Base-by-base conservation (phyloP, 2,888 invertebrate species). In the Sthenelais limicola region DNA sequence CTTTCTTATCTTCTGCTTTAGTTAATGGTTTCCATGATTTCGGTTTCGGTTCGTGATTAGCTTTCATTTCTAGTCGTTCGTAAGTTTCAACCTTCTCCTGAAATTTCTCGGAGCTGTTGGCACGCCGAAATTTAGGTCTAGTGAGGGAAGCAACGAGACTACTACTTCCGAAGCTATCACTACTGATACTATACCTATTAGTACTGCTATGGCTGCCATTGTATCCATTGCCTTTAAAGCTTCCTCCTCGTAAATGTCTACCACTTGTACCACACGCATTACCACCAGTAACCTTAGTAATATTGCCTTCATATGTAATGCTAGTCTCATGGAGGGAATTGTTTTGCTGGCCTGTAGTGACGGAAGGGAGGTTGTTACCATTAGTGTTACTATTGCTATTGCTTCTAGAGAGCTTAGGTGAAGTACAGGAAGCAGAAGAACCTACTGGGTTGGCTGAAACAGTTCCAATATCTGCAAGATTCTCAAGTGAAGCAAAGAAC, bases 401-500 rank as follows among this genome's bases (percentile, higher is more conserved):
- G 47, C 48, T 12, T 15, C 21, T 49, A 1, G 48, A 9, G 38
- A 47, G 21, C 18, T 35, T 66, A 32, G 52, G 28, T 3, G 38
- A 38, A 62, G 12, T 24, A n/a, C 38, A 26, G 9, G 62, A 5
- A 1, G 43, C 43, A 1, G 62, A 62, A 24, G 62, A 26, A 4
- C 62, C 62, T 21, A 43, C 35, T 2, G 62, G 62, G 26, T 38
- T 69, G 3, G 49, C 48, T 3, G 48, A 49, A n/a, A 49, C 43
- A 15, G 32, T 49, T 24, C 48, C 56, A 15, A 49, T 30, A 38
- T 71, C 67, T 12, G 71, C 26, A 7, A 54, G 18, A 43, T 58
- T 69, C 33, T 62, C 68, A 21, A 48, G 24, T 21, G 54, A 54
- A 21, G 69, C 71, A 66, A 74, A 74, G 26, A 74, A 67, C 43